phyloP scores from a whole-genome alignment of 2,797 vertebrate genomes.

The Darevskia mixta region DNA sequence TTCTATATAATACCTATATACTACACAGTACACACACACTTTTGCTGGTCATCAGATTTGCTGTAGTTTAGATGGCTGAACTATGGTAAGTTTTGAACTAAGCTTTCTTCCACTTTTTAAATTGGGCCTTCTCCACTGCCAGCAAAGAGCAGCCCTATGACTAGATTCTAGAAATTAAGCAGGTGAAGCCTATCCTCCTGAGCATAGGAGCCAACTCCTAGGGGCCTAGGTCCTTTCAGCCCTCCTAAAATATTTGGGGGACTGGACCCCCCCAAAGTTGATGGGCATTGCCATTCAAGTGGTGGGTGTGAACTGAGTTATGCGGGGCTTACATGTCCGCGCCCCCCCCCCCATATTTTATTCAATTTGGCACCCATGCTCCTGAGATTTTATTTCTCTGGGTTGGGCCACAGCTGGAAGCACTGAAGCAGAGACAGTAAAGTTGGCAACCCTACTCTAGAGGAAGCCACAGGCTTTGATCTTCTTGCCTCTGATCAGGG shows the following conservation, averaged over 20 bases:
- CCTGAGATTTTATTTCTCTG: background rate
- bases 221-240: no score
- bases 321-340: no score
- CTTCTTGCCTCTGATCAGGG: no score
- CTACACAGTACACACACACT: conserved; percentile 3
- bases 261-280: no score
- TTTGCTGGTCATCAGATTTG: conserved; percentile 58
- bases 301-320: no score
- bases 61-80: conserved; percentile 2
- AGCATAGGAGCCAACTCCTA: no score
- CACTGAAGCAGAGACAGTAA: background rate
- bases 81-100: background rate
- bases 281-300: no score
- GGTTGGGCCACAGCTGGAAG: background rate
- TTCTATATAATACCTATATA: background rate
- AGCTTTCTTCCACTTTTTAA: background rate
- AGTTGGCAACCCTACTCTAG: background rate
- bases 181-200: background rate
- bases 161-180: no score
- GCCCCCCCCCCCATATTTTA: background rate
- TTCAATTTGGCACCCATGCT: background rate
- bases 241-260: no score
- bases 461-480: background rate
- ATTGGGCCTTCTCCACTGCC: background rate
- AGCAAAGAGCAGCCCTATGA: background rate